Evolutionary conservation across 1,140 invertebrate genomes (phyloP), one percentile per base, ranked within the genome.

Genomic region (Diachasma alloeum): DNA sequence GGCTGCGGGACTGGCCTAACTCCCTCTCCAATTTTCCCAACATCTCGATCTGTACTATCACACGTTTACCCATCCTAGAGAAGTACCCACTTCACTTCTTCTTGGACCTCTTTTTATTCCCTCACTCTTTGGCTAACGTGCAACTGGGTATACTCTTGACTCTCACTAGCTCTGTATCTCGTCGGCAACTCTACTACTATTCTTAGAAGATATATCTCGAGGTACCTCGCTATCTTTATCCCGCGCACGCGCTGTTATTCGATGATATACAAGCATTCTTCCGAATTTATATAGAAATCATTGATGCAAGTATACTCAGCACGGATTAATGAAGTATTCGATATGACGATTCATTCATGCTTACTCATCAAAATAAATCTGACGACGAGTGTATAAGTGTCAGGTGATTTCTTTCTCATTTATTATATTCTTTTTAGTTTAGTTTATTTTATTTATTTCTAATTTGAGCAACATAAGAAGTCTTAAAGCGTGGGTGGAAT

Each of bases 1-100:
- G 87, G 88, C 87, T 86, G 78, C 80, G 39, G 68, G 68, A 11
- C 68, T 82, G 75, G 76, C 81, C 81, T 82, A 80, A 83, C 81
- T 81, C 78, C 76, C 66, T 63, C 72, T 17, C 72, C 78, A 19
- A 66, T 67, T 75, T 68, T 71, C 72, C 70, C 79, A n/a, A 9
- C 15, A 42, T 36, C 19, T 70, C 22, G 53, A n/a, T 42, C 46
- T 13, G n/a, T 46, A 26, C 22, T 66, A 26, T 66, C 66, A 46
- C 26, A 44, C 73, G 42, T 48, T 67, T 76, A 56, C 72, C 74
- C 53, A 36, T 63, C 31, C 19, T 37, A 10, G 72, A 26, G 73
- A 73, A 69, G 22, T 67, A 37, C 31, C 72, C 77, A 73, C 73
- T 78, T 75, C 48, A 37, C 76, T 76, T 72, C 78, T 78, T 72